Evolutionary conservation across 2,113 vertebrate species (phyloP), one percentile per base, ranked within the genome.

Genomic region (Camelus bactrianus): DNA sequence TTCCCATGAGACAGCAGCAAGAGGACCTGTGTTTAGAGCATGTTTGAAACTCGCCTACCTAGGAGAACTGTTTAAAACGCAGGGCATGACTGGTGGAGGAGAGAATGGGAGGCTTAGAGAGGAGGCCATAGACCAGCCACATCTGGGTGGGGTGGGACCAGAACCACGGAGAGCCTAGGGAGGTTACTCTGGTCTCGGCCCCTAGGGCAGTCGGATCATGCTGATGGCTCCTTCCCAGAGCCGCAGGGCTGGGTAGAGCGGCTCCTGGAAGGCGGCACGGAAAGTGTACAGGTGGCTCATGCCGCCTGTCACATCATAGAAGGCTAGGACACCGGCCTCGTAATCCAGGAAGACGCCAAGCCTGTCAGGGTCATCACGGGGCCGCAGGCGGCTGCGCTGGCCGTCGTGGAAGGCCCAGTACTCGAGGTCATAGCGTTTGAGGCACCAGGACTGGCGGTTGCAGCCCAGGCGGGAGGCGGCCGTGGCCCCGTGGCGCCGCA

Each of bases 371-470:
- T 99, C 98, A 5, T 98, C 26, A 24, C 97, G 97, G 87, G 92
- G 81, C 2, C 5, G 26, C 64, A 99, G 91, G 1, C 97, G 98
- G 86, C 96, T 97, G 92, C 98, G 98, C 15, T 98, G 98, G 48
- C 98, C 97, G 64, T 98, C 98, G 67, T 99, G 98, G 97, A 99
- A 99, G 52, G 98, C 98, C 98, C 98, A 99, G 95, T 98, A 98
- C 80, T 99, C 98, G 22, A 98, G 48, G 64, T 98, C 98, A 96
- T 97, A 99, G 80, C 98, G 98, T 91, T 98, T 99, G 17, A 99
- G 96, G 95, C 98, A 99, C 98, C 98, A 99, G 9, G 98, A 98
- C 82, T 98, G 97, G 64, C 97, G 97, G 8, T 99, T 99, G 97
- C 98, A 99, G 38, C 98, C 98, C n/a, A 99, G 95, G 0, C 96